Percentiles rank a stretch among this genome's conserved stretches.
Evolutionary conservation across 2,797 vertebrate species (phyloP).

Genomic region (Chromis chromis): DNA sequence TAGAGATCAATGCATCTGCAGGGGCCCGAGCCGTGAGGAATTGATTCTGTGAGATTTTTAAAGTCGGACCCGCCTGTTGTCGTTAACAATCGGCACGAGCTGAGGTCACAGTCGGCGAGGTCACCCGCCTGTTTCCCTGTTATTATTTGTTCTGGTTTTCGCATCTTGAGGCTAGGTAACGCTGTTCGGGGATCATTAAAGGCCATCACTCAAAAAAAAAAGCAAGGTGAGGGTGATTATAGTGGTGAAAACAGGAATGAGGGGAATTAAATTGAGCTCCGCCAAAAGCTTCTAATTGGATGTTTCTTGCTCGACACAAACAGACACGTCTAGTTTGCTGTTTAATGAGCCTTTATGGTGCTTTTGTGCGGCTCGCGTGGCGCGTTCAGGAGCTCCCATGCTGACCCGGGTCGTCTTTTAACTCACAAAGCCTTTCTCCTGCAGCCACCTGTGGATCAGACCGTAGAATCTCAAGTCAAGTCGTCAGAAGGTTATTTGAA

Average conservation of each 20-base stretch:
- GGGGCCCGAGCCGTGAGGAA: neutral
- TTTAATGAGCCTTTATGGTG: constrained; percentile 21
- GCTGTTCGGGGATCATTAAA: neutral
- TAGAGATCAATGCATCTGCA: constrained; percentile 40
- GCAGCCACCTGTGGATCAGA: neutral
- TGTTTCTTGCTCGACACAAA: neutral
- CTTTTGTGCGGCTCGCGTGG: neutral
- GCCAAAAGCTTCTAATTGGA: constrained; percentile 4
- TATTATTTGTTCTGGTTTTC: no score
- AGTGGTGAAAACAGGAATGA: neutral
- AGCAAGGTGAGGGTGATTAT: neutral
- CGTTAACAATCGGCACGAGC: neutral
- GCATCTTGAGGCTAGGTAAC: neutral
- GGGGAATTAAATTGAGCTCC: neutral
- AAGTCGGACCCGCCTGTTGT: neutral
- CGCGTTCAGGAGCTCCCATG: no score
- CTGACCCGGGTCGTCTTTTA: no score
- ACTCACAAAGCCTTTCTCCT: no score
- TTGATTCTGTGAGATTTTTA: constrained; percentile 37
- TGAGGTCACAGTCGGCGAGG: constrained; percentile 3
- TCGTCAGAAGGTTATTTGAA: neutral
- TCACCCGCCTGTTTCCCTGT: neutral
- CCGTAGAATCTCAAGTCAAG: neutral
- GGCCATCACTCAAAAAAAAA: neutral
- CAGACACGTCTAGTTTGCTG: neutral